Percentiles rank a stretch among this genome's conserved stretches.
Evolutionary conservation across 2,797 vertebrate genomes (phyloP).

Genomic region (Pipistrellus pygmaeus): DNA sequence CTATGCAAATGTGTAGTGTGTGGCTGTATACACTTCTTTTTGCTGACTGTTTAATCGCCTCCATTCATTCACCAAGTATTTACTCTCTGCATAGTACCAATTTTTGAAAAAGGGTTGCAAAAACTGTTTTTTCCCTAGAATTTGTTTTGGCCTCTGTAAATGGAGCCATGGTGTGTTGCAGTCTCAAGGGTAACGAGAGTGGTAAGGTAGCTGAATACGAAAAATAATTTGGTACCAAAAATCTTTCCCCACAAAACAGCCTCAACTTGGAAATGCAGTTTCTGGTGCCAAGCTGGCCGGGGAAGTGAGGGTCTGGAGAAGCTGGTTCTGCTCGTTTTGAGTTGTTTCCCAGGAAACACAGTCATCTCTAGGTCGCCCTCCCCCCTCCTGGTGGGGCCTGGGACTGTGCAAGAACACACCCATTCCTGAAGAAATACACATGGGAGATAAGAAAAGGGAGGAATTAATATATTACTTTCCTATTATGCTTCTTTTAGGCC

Average conservation of each 20-base stretch:
- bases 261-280: constrained; percentile 21
- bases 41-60: not conserved
- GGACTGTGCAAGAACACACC: not conserved
- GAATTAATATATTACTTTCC: not conserved
- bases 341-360: constrained; percentile 33
- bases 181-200: not conserved
- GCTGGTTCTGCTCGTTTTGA: constrained; percentile 1
- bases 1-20: not conserved
- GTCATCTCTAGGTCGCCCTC: not conserved
- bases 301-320: constrained; percentile 49
- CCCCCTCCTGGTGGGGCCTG: not conserved
- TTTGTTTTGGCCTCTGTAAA: constrained; percentile 55
- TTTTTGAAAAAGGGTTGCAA: constrained; percentile 49
- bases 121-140: not conserved
- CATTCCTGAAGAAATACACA: not conserved
- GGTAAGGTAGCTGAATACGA: not conserved
- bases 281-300: not conserved
- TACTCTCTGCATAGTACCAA: not conserved
- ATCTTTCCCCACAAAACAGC: not conserved
- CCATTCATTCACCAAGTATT: constrained; percentile 19
- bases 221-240: constrained; percentile 56
- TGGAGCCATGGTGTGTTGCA: not conserved
- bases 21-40: not conserved
- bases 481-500: not conserved
- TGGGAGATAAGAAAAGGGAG: not conserved